phyloP scores from a whole-genome alignment of 2,113 vertebrate species.

The Hippolais icterina region DNA sequence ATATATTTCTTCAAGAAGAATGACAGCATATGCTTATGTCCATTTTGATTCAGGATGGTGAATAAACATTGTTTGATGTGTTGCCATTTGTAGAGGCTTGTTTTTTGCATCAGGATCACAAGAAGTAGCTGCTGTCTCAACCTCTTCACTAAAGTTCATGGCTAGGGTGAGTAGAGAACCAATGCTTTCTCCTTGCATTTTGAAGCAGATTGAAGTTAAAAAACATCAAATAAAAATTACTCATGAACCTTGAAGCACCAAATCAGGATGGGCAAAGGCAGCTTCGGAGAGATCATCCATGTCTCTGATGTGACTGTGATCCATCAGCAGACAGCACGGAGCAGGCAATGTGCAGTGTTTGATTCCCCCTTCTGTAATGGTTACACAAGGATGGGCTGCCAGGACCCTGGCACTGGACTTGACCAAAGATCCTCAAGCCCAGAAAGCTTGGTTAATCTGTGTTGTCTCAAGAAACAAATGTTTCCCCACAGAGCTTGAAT shows the following conservation, averaged over 20 bases:
- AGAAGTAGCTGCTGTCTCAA: neutral
- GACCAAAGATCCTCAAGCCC: neutral
- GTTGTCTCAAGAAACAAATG: neutral
- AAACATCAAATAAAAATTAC: neutral
- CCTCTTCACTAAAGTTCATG: neutral
- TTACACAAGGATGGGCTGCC: neutral
- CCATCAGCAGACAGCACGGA: accelerated
- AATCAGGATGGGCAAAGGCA: neutral
- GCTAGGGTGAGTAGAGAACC: neutral
- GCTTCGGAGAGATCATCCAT: neutral
- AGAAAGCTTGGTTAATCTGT: neutral
- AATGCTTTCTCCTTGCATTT: neutral
- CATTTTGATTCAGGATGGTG: neutral
- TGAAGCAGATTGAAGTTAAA: neutral
- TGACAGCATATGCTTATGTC: neutral
- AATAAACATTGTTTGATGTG: neutral
- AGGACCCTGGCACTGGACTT: neutral
- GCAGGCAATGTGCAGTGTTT: neutral
- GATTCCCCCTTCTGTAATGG: accelerated
- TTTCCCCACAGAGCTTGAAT: neutral
- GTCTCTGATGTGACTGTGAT: neutral
- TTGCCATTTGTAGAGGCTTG: neutral
- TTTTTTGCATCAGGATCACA: neutral
- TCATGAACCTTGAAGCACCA: neutral
- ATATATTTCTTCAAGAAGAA: neutral